These are phyloP conservation scores for Scaptomyza pallida DNA, from an alignment of 1,140 invertebrate species.

Conservation along the genomic window DNA sequence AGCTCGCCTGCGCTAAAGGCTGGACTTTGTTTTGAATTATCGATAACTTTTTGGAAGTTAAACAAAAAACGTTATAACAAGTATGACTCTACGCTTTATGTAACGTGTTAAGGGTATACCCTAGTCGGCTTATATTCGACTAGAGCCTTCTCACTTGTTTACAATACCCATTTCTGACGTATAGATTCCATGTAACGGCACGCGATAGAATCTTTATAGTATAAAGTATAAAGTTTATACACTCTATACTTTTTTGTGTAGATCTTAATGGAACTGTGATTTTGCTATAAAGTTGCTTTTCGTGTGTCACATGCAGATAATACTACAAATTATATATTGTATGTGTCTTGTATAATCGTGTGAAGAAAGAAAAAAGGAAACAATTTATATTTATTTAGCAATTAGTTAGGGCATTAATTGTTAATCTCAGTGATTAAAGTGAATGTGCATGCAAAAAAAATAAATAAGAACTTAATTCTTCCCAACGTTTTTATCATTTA, in stretches of 20 bases:
- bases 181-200: constrained; percentile 14
- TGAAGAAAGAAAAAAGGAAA: constrained; percentile 43
- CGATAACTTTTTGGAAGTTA: too few species aligned
- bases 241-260: background rate
- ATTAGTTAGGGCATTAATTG: constrained; percentile 62
- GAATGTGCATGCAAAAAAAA: constrained; percentile 15
- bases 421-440: constrained; percentile 29
- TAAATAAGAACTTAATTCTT: background rate
- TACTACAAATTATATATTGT: background rate
- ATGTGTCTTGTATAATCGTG: constrained; percentile 50
- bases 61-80: too few species aligned
- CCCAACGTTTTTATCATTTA: constrained; percentile 16
- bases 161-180: constrained; percentile 13
- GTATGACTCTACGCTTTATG: too few species aligned
- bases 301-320: constrained; percentile 43
- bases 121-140: too few species aligned
- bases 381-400: constrained; percentile 50
- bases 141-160: too few species aligned
- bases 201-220: too few species aligned
- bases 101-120: too few species aligned
- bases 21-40: too few species aligned
- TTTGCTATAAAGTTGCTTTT: constrained; percentile 49
- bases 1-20: too few species aligned
- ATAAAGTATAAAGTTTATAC: too few species aligned
- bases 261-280: background rate